Evolutionary conservation across 2,113 vertebrate species (phyloP), one percentile per base, ranked within the genome.

Genomic region (Catharus bicknelli): DNA sequence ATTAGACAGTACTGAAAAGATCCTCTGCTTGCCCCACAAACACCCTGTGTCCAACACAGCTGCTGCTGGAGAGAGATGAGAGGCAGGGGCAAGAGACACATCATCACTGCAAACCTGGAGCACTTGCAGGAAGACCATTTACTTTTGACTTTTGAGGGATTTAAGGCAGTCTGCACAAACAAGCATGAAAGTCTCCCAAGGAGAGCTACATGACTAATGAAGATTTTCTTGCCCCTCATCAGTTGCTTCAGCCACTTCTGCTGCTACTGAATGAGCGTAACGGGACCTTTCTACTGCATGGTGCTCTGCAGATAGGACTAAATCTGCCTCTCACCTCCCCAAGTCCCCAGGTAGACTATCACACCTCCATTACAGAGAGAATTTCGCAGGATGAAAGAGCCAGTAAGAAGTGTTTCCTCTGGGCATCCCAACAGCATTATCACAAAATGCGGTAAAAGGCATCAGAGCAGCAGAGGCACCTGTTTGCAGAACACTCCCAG

Each of bases 361-460:
- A 74, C 4, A 0, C 78, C 53, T 86, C 83, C 51, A 57, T 79
- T 79, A 90, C 40, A 90, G 78, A 90, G 61, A 80, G 23, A 67
- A 92, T 79, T 91, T 87, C 72, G 68, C 78, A 87, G 77, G 92
- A 92, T 48, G 53, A 92, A 83, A 75, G 75, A 89, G 75, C 79
- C 82, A 96, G 7, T 78, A 94, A 83, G 79, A 70, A 93, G 70
- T 0, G 19, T 66, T 77, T 96, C 90, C 95, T 82, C 47, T 66
- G 75, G 92, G 90, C 66, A 91, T 50, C 76, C 53, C 89, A 78
- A 91, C 70, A 94, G 84, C 59, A 90, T 92, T 83, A 95, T 90
- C 73, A 78, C 57, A 76, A 94, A 91, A 83, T 4, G 17, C 79
- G 77, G 73, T 55, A 58, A 84, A 80, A 86, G 27, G 70, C 61